Evolutionary conservation across 64 coral and sea anemone species (phyloP).

Genomic region (Porites lutea): DNA sequence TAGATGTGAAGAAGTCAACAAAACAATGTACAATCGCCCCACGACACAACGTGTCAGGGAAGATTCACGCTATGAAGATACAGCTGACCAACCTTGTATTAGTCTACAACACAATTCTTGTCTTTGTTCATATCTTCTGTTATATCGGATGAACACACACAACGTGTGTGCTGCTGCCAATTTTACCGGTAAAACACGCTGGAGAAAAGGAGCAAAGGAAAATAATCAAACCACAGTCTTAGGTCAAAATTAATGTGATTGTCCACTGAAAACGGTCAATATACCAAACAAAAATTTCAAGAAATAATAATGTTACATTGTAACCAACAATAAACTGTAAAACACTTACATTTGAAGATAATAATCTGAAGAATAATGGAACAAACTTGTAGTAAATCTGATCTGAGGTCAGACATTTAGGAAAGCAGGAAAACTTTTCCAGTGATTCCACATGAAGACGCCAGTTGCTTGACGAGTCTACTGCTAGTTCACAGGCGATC

Average conservation of each 20-base stretch:
- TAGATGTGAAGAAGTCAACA: too few species aligned
- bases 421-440: constrained; percentile 94
- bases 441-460: constrained; percentile 90
- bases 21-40: too few species aligned
- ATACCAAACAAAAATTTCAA: too few species aligned
- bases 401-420: constrained; percentile 93
- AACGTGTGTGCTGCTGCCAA: constrained; percentile 85
- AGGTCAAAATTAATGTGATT: too few species aligned
- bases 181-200: constrained; percentile 97
- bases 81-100: constrained; percentile 78
- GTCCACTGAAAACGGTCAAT: too few species aligned
- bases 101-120: constrained; percentile 95
- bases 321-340: background rate
- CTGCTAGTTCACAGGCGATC: constrained; percentile 93
- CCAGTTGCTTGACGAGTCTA: constrained; percentile 98
- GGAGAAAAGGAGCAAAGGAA: background rate
- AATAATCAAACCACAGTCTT: too few species aligned
- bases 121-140: constrained; percentile 91
- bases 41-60: too few species aligned
- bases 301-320: too few species aligned
- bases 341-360: constrained; percentile 95
- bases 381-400: constrained; percentile 99
- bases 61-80: too few species aligned
- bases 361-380: constrained; percentile 88
- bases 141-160: constrained; percentile 92